phyloP scores from a whole-genome alignment of 2,113 vertebrate species.

The Benitochromis conjunctus region DNA sequence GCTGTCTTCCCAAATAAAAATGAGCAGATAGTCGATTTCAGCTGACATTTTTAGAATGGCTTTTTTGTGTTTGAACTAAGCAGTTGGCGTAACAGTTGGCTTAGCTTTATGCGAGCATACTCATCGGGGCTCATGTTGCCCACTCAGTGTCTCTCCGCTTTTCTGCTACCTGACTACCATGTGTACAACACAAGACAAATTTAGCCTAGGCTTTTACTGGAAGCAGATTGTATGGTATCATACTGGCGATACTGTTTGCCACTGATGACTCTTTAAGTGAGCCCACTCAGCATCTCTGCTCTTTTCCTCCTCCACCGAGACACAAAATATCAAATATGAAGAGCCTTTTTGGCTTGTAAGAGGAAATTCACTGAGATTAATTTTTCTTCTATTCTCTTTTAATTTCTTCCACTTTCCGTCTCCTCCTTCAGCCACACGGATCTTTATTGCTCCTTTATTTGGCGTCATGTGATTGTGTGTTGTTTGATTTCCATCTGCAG shows the following conservation, averaged over 20 bases:
- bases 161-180: constrained; percentile 35
- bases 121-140: constrained; percentile 30
- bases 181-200: constrained; percentile 50
- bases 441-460: neutral
- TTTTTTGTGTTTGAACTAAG: constrained; percentile 26
- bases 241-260: constrained; percentile 56
- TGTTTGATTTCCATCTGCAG: neutral
- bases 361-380: constrained; percentile 12
- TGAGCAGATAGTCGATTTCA: neutral
- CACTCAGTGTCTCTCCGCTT: constrained; percentile 47
- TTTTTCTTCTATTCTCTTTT: constrained; percentile 17
- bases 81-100: constrained; percentile 51
- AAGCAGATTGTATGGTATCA: constrained; percentile 65
- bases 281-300: constrained; percentile 55
- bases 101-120: constrained; percentile 22
- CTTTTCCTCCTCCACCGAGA: constrained; percentile 44
- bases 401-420: neutral
- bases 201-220: constrained; percentile 51
- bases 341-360: constrained; percentile 29
- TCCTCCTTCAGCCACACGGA: neutral
- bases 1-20: constrained; percentile 21
- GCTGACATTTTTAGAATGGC: constrained; percentile 29
- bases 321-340: constrained; percentile 48
- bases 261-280: constrained; percentile 54
- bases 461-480: neutral